These are phyloP conservation scores for Phalanger gymnotis DNA, from an alignment of 2,797 vertebrate genomes.

Conservation along the genomic window DNA sequence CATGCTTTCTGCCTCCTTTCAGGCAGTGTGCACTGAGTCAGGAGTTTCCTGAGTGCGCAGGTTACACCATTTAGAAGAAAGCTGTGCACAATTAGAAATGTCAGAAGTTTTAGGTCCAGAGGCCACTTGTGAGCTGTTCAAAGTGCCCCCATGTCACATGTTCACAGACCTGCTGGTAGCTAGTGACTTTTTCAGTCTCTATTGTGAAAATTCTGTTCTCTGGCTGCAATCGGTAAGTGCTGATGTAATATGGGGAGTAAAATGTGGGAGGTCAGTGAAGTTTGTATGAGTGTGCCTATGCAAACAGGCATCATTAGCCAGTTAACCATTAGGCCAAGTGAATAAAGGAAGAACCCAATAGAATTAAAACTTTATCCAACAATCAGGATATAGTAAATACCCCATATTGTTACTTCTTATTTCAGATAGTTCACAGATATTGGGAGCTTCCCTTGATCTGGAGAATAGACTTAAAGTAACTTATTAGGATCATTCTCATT, in stretches of 20 bases:
- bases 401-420: background rate
- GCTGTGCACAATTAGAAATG: background rate
- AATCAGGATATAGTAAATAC: background rate
- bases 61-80: background rate
- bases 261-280: background rate
- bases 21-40: too few species aligned
- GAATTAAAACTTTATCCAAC: background rate
- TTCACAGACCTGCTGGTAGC: background rate
- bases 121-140: background rate
- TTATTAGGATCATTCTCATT: background rate
- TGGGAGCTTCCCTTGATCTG: background rate
- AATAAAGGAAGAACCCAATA: background rate
- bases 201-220: background rate
- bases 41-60: background rate
- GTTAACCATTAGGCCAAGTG: background rate
- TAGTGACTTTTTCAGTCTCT: background rate
- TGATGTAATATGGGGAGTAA: background rate
- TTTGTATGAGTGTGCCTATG: background rate
- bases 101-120: background rate
- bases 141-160: background rate
- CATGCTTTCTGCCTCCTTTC: background rate
- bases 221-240: background rate
- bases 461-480: constrained; percentile 6
- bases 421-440: background rate
- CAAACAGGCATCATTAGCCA: background rate